A percentile compares a stretch with the other conserved stretches of the same genome.
These are phyloP conservation scores for Epinephelus lanceolatus DNA, from an alignment of 2,113 vertebrate genomes.

Conservation along the genomic window DNA sequence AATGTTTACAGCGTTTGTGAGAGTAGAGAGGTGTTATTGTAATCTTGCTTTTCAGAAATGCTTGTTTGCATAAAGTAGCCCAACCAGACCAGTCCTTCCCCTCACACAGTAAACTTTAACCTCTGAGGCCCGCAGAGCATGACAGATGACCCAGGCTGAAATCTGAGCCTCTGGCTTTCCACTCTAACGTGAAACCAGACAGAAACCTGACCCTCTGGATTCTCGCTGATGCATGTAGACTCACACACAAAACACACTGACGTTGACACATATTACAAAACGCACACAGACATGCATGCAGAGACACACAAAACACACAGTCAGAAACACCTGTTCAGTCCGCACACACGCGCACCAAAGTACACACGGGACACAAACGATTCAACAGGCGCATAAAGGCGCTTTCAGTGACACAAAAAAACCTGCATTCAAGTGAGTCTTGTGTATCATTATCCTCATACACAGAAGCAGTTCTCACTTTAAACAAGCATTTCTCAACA, in stretches of 20 bases:
- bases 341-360: constrained; percentile 6
- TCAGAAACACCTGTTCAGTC: constrained; percentile 46
- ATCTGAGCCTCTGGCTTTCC: constrained; percentile 63
- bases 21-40: background rate
- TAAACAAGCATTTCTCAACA: constrained; percentile 47
- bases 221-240: background rate
- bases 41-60: background rate
- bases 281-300: background rate
- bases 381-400: constrained; percentile 13
- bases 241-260: constrained; percentile 6
- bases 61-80: constrained; percentile 3
- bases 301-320: constrained; percentile 9
- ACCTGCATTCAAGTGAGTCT: constrained; percentile 17
- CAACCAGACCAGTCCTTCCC: constrained; percentile 18
- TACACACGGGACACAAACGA: constrained; percentile 40
- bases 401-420: constrained; percentile 34
- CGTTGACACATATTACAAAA: background rate
- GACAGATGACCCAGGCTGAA: constrained; percentile 57
- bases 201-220: constrained; percentile 57
- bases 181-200: constrained; percentile 56
- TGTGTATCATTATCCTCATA: constrained; percentile 25
- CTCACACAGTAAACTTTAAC: constrained; percentile 65
- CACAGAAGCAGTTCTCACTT: constrained; percentile 35
- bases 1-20: background rate
- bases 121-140: constrained; percentile 41